phyloP scores from a whole-genome alignment of 2,113 vertebrate species.

The Monarcha castaneiventris region DNA sequence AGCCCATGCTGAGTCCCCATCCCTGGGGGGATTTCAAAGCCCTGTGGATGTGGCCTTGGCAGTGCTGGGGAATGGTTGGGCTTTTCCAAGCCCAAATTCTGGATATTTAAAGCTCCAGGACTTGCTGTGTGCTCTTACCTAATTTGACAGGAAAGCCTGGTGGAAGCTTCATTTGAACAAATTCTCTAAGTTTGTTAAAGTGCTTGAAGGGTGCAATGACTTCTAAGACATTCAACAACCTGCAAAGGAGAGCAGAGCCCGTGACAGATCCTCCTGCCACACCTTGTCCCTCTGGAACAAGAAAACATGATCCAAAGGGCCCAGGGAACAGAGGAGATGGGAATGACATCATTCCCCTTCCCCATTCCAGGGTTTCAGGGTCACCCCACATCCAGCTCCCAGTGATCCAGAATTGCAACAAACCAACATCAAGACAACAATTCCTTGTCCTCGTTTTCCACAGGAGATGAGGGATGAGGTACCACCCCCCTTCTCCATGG shows the following conservation, averaged over 20 bases:
- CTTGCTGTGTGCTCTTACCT: constrained; percentile 73
- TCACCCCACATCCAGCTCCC: neutral
- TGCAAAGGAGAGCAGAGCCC: constrained; percentile 62
- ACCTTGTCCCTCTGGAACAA: neutral
- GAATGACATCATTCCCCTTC: neutral
- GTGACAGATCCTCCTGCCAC: neutral
- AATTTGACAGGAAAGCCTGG: constrained; percentile 98
- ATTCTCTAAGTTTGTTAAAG: constrained; percentile 99
- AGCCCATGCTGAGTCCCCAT: neutral
- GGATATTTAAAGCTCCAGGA: neutral
- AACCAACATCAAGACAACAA: neutral
- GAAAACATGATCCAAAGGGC: neutral
- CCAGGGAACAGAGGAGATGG: neutral
- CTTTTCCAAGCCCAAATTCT: neutral
- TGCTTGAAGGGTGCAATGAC: constrained; percentile 99
- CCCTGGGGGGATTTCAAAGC: neutral
- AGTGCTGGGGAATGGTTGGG: neutral
- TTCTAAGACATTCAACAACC: constrained; percentile 97
- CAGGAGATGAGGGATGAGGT: neutral
- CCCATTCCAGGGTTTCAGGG: neutral
- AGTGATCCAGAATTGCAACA: accelerated
- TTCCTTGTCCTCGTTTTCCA: neutral
- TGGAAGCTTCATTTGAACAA: constrained; percentile 99
- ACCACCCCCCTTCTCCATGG: accelerated
- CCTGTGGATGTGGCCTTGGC: neutral